Evolutionary conservation across 2,888 invertebrate genomes (phyloP), one percentile per base, ranked within the genome.

Genomic region (Acanthosoma haemorrhoidale): DNA sequence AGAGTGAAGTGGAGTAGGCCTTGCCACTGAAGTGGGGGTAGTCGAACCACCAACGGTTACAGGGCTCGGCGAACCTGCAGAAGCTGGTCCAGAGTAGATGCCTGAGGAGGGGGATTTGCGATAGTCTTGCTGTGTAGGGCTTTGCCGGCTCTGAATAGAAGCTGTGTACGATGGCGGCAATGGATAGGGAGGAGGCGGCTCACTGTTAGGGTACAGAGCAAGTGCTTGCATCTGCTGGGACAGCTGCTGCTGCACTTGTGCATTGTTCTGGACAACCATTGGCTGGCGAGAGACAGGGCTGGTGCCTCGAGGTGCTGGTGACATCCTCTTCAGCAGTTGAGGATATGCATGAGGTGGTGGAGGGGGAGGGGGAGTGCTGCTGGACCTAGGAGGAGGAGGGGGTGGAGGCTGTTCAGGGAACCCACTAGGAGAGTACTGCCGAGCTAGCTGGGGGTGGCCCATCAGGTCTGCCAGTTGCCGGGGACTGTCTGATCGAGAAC

Each of bases 401-500:
- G 91, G 89, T 1, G 90, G 87, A 16, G 82, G 82, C 51, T 82
- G 81, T 80, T 84, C 82, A 77, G 83, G 82, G 76, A 83, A 83
- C 73, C 83, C 83, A 58, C 86, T 87, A 8, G 89, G 89, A 70
- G 89, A 89, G 78, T 90, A 90, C 77, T 88, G 88, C 64, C 90
- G 83, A 75, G 85, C 86, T 41, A 90, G 82, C 76, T 89, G 88
- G 58, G 87, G 85, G 77, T 90, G 85, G 58, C 72, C 68, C n/a
- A 73, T 84, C 16, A 75, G 70, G 41, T 75, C 77, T 75, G 87
- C 87, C 11, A 85, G 81, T 75, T 89, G 84, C 74, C 93, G 87
- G 15, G 93, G 94, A 79, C 92, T 93, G 79, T 94, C 94, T 5
- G 94, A 94, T 68, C 94, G 85, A 57, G 92, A 92, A 78, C 92